Conservation (phyloP, 2,888 invertebrate genomes). For the Autographa gamma region DNA sequence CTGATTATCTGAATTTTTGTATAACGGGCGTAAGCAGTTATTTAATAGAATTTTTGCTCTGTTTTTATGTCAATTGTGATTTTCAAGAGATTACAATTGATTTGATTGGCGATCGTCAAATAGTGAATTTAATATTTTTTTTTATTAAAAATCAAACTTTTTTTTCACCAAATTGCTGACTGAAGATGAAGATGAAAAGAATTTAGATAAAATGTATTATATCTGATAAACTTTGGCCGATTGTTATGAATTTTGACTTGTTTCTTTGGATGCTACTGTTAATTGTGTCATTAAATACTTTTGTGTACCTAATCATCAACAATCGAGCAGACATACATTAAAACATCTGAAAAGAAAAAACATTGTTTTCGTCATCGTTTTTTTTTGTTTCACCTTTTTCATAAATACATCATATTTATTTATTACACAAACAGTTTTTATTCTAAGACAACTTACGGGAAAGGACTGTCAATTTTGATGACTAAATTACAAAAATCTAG, state of each 20-base stretch:
- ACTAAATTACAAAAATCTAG: background rate
- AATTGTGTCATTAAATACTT: too few species aligned
- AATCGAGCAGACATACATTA: background rate
- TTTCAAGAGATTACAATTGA: too few species aligned
- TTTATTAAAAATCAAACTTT: background rate
- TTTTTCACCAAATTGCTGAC: background rate
- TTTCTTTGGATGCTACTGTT: background rate
- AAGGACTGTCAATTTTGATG: background rate
- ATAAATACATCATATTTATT: too few species aligned
- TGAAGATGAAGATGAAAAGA: too few species aligned
- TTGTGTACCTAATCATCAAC: background rate
- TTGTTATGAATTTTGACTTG: background rate
- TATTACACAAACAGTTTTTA: too few species aligned
- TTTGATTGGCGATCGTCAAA: too few species aligned
- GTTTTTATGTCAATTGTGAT: too few species aligned
- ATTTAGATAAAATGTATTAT: background rate
- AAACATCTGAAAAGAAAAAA: background rate
- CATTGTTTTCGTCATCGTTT: too few species aligned
- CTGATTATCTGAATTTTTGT: too few species aligned
- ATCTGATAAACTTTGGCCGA: background rate
- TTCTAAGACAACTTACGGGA: background rate
- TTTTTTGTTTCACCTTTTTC: too few species aligned
- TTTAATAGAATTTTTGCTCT: background rate
- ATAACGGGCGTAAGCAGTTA: constrained; percentile 9
- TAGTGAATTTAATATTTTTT: too few species aligned